Evolutionary conservation across 2,797 vertebrate species (phyloP).

Genomic region (Ciconia nigra): DNA sequence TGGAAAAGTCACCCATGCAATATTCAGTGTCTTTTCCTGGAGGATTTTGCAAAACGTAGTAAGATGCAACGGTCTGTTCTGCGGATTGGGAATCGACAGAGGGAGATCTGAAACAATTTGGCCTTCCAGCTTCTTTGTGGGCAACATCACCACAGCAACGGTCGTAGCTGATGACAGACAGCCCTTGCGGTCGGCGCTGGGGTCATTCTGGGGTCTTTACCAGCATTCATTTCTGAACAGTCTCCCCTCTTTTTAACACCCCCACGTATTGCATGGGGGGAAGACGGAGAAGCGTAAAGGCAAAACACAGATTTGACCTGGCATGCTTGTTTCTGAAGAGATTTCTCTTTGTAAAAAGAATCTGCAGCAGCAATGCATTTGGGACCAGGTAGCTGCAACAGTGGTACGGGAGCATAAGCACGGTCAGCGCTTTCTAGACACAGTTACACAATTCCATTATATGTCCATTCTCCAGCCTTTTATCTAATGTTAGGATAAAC

Average conservation of each 20-base stretch:
- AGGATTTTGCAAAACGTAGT: rapidly evolving
- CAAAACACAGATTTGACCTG: not conserved
- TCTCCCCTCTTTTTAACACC: not conserved
- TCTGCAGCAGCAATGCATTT: not conserved
- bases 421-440: not conserved
- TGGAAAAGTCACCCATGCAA: not conserved
- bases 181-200: not conserved
- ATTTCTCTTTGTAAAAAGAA: not conserved
- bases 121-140: not conserved
- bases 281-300: not conserved
- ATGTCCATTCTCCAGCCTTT: not conserved
- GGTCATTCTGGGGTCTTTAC: not conserved
- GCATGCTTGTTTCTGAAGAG: not conserved
- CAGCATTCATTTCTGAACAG: not conserved
- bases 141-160: not conserved
- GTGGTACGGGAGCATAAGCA: not conserved
- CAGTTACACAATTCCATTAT: not conserved
- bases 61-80: not conserved
- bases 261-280: rapidly evolving
- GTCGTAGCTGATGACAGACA: not conserved
- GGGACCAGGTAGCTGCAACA: not conserved
- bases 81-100: rapidly evolving
- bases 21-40: not conserved
- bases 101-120: not conserved
- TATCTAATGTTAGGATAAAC: not conserved